Base-by-base conservation (phyloP, 2,797 vertebrate genomes). In the Tympanoctomys barrerae region DNA sequence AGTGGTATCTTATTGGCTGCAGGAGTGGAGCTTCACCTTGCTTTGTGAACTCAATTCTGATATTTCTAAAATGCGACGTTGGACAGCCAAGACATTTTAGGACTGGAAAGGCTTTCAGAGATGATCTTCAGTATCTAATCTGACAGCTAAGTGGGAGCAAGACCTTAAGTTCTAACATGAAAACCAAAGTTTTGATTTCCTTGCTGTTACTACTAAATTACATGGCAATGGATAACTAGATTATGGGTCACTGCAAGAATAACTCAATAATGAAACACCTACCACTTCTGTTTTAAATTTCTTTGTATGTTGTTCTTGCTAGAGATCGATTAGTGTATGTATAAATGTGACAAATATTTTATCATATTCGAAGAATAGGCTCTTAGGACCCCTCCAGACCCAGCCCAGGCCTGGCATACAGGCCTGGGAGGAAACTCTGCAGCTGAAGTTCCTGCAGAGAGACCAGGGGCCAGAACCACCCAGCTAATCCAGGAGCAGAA, bases 231-330 rank as follows among this genome's bases (percentile, higher is more conserved):
- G 54, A 21, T 89, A 71, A 26, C 2, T 95, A 31, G 14, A 9
- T 75, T n/a, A 28, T 5, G 42, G 4, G 7, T 2, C 28, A 82
- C 36, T 33, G 19, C 0, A 84, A 26, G 1, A 73, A 0, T 64
- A 62, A 90, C 73, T 84, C 82, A 80, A 54, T 73, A 75, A 79
- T 16, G 90, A 94, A 61, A 49, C 46, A 68, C 13, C 1, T 26
- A 36, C 80, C 46, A 75, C 1, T 33, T 82, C 28, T 92, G 52
- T 66, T 89, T 89, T 80, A 84, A 71, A 73, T 42, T 59, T 73
- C 11, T 70, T 89, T 89, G 5, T 36, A 70, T 80, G 62, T 80
- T 49, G 54, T 87, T 89, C 88, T 18, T 95, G 18, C 46, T 89
- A 26, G 22, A 87, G 94, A 33, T 39, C 1, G 12, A 86, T 86